Evolutionary conservation across 2,888 invertebrate genomes (phyloP), one percentile per base, ranked within the genome.

Genomic region (Leucoptera coffeella): DNA sequence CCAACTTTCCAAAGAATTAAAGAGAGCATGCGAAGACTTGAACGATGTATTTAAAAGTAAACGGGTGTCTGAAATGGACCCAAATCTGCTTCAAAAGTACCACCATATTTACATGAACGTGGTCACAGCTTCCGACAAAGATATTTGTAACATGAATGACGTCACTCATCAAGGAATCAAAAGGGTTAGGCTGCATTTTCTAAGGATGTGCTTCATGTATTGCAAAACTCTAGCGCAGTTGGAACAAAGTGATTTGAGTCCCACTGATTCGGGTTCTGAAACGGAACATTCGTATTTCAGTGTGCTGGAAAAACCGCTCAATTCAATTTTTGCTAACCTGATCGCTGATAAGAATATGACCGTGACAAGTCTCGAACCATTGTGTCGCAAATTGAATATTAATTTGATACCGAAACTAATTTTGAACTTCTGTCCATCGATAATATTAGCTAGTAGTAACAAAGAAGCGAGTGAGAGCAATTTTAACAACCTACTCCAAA

Each of bases 361-460:
- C 3, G 80, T 85, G 0, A 60, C 77, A 2, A 75, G 78, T 40
- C 75, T 87, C 29, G 86, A 86, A 43, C 57, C 72, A 1, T 73
- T 82, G 38, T 83, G 85, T 31, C 72, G 73, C 15, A 78, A 78
- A 36, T 49, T 86, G 11, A 82, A 83, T 44, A 73, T 86, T 2
- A 84, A 86, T 62, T 65, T 85, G 27, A 76, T 83, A 25, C 82
- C 85, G 38, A 82, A 82, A 36, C 74, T 86, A 8, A 76, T 83
- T 3, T 53, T 80, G 3, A 85, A 82, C 48, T 82, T 82, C 41
- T 85, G 84, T 36, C 84, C 85, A 0, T 77, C 74, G 6, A 72
- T 82, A 13, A 59, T 73, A 13, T 48, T 76, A 29, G 44, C 48
- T 2, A 60, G 60, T 4, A 48, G 56, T 2, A 41, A 49, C 13